Conservation (phyloP, 1,140 invertebrate genomes). For the Cecropterus lyciades region DNA sequence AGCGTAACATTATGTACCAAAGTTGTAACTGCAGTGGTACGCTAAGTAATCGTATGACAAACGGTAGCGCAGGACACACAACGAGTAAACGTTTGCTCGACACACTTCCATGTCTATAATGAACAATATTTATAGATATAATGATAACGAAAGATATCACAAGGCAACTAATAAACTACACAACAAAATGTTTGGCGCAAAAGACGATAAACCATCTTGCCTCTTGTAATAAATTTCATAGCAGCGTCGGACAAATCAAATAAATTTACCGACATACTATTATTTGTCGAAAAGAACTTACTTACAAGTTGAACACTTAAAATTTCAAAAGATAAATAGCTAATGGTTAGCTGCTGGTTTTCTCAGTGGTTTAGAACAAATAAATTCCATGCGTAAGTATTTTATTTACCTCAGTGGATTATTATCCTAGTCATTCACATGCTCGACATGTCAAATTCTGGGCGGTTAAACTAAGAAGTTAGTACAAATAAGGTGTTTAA, state of each 20-base stretch:
- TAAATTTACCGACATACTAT: neutral
- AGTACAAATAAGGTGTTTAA: conserved; percentile 32
- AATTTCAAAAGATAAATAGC: neutral
- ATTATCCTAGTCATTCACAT: conserved; percentile 13
- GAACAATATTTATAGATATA: conserved; percentile 72
- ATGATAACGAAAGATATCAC: conserved; percentile 76
- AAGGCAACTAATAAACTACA: conserved; percentile 60
- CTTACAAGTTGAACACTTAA: neutral
- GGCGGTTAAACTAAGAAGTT: conserved; percentile 23
- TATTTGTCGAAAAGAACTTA: neutral
- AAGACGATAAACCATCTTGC: conserved; percentile 16
- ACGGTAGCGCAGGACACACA: conserved; percentile 43
- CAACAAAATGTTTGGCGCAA: conserved; percentile 32
- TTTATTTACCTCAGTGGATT: conserved; percentile 13
- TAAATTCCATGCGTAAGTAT: conserved; percentile 8
- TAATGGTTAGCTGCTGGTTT: neutral
- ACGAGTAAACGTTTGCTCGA: conserved; percentile 60
- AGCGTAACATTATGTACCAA: conserved; percentile 57
- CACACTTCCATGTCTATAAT: conserved; percentile 59
- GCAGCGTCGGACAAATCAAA: neutral
- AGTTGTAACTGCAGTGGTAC: conserved; percentile 27
- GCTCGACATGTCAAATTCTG: conserved; percentile 24
- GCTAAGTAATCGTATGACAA: conserved; percentile 25
- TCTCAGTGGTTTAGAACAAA: neutral
- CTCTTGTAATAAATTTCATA: neutral